Evolutionary conservation across 2,888 invertebrate genomes (phyloP).

Genomic region (Caenorhabditis sp.): DNA sequence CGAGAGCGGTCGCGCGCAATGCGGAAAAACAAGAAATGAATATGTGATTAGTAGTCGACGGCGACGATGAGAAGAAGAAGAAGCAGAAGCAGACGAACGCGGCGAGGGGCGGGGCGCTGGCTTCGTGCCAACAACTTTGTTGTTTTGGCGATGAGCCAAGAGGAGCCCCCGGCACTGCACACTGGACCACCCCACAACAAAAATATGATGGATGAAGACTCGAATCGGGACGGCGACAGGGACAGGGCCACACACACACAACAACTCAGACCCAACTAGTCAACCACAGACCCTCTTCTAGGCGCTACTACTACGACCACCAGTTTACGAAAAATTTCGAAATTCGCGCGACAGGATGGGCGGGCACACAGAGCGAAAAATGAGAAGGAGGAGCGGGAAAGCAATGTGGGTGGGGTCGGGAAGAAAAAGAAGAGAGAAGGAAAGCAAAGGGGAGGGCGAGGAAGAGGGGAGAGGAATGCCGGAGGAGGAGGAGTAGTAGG

Average conservation of each 20-base stretch:
- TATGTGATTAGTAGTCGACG: constrained; percentile 57
- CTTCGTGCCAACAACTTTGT: constrained; percentile 60
- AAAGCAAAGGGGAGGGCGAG: constrained; percentile 22
- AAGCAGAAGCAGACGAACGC: constrained; percentile 51
- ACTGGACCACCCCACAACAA: constrained; percentile 52
- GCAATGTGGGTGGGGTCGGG: constrained; percentile 44
- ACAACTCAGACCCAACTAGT: constrained; percentile 33
- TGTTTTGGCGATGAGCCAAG: constrained; percentile 54
- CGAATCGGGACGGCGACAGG: constrained; percentile 25
- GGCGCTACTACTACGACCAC: constrained; percentile 10
- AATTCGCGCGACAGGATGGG: constrained; percentile 29
- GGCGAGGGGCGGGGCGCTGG: constrained; percentile 45
- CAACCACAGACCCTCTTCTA: neutral
- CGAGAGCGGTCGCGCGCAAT: constrained; percentile 41
- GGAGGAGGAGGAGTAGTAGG: too few species aligned
- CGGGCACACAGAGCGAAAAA: constrained; percentile 19
- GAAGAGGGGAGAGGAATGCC: constrained; percentile 26
- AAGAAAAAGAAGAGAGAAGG: constrained; percentile 31
- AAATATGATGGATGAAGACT: constrained; percentile 44
- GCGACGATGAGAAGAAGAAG: constrained; percentile 39
- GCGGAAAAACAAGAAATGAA: constrained; percentile 65
- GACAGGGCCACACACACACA: constrained; percentile 12
- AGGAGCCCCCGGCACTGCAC: constrained; percentile 10
- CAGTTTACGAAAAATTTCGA: constrained; percentile 62
- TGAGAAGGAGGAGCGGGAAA: constrained; percentile 49